These are phyloP conservation scores for Brachyistius frenatus DNA, from an alignment of 2,113 vertebrate genomes.

Conservation along the genomic window DNA sequence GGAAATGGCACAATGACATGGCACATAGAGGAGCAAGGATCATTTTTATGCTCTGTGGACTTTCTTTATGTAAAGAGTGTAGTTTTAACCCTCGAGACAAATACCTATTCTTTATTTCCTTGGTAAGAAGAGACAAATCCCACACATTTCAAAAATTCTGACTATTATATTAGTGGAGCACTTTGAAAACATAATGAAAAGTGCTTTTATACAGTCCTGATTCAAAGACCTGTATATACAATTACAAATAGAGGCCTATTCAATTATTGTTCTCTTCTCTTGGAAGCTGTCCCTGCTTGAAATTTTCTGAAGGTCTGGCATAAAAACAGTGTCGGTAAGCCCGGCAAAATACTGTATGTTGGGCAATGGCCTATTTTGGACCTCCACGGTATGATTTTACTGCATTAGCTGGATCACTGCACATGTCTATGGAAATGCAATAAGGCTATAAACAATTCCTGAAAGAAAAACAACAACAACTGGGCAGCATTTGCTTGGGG, in stretches of 20 bases:
- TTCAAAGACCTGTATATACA: not conserved
- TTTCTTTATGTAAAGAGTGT: slow-evolving; percentile 53
- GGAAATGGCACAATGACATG: slow-evolving; percentile 53
- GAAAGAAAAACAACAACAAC: not conserved
- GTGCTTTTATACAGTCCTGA: not conserved
- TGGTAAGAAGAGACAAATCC: slow-evolving; percentile 19
- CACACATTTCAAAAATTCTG: not conserved
- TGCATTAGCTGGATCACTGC: slow-evolving; percentile 46
- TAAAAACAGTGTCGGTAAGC: slow-evolving; percentile 13
- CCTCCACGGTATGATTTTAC: slow-evolving; percentile 29
- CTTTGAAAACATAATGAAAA: not conserved
- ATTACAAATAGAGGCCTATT: not conserved
- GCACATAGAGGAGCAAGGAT: slow-evolving; percentile 51
- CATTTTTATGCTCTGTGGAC: slow-evolving; percentile 67
- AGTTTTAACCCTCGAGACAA: slow-evolving; percentile 52
- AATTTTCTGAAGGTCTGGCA: not conserved
- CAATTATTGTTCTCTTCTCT: not conserved
- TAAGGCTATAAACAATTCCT: slow-evolving; percentile 27
- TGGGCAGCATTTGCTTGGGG: slow-evolving; percentile 9
- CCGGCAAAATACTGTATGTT: not conserved
- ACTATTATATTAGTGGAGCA: not conserved
- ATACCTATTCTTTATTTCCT: slow-evolving; percentile 23
- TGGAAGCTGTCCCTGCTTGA: not conserved
- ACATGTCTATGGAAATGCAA: slow-evolving; percentile 48
- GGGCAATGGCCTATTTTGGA: not conserved